phyloP scores from a whole-genome alignment of 2,797 vertebrate genomes.

The Urocyon cinereoargenteus region DNA sequence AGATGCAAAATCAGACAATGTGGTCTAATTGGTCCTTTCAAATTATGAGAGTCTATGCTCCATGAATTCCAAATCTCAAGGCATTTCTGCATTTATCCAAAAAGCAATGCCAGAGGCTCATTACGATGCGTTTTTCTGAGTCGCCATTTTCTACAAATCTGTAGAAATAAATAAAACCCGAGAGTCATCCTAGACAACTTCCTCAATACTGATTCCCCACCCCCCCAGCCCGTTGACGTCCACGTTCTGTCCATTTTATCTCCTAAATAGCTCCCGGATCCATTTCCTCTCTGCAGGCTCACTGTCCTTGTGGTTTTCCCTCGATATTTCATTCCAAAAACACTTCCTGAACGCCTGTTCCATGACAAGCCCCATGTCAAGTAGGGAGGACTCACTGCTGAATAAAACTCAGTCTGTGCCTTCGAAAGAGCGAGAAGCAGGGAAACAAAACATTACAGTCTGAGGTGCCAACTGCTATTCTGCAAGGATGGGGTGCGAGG shows the following conservation, averaged over 20 bases:
- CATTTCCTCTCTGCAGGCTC: not conserved
- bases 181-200: not conserved
- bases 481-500: not conserved
- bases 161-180: not conserved
- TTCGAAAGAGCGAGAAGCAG: not conserved
- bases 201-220: not conserved
- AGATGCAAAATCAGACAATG: not conserved
- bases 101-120: not conserved
- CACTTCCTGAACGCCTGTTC: not conserved
- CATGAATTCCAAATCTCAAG: constrained; percentile 24
- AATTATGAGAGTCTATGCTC: not conserved
- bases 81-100: not conserved
- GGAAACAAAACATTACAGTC: not conserved
- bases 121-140: not conserved
- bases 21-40: not conserved
- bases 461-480: not conserved
- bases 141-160: not conserved
- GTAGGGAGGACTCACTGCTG: not conserved
- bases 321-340: not conserved
- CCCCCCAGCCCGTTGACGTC: not conserved
- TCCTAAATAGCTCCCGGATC: not conserved
- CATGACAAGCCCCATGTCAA: not conserved
- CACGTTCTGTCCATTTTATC: not conserved
- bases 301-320: not conserved
- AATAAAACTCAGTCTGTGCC: not conserved